Evolutionary conservation across 2,888 invertebrate genomes (phyloP), one percentile per base, ranked within the genome.

Genomic region (Galerucella nymphaeae): DNA sequence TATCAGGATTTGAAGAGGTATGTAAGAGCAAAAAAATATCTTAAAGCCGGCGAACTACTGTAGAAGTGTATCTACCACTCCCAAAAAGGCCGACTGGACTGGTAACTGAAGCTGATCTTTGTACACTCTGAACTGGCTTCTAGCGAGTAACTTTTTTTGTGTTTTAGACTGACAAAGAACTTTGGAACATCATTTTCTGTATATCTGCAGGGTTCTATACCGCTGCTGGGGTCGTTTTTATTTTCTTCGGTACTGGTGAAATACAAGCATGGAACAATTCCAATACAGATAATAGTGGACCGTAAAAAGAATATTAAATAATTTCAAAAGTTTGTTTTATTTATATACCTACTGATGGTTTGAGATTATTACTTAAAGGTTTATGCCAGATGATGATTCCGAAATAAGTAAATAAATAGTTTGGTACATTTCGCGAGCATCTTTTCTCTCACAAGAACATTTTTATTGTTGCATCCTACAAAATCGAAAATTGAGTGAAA

Each of bases 161-260:
- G 73, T 88, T 86, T 14, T 87, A 94, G 93, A 86, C 86, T 48
- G 88, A 92, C 79, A 89, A 90, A n/a, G 75, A 83, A 11, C 91
- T 93, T 82, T 95, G 95, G 95, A 89, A 91, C 57, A 89, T 89
- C 73, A 91, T 94, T 48, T 95, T 95, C 87, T 91, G 92, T 82
- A 88, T 93, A 48, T 90, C 95, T 0, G 90, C 93, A 1, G 90
- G 88, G n/a, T 88, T 94, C 58, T 94, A 94, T 82, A 88, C 93
- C 72, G 83, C 91, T 55, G 91, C 93, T 38, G 93, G 93, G 81
- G 84, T 92, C 9, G 88, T 93, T 80, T 95, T 93, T 83, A 81
- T 93, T 6, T 82, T 92, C 14, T 94, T 93, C 82, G 91, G 92
- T 30, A 91, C 90, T 64, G 91, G 91, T 6, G 88, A 90, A 73